Evolutionary conservation across 2,888 invertebrate genomes (phyloP).

Genomic region (Isoperla grammatica): DNA sequence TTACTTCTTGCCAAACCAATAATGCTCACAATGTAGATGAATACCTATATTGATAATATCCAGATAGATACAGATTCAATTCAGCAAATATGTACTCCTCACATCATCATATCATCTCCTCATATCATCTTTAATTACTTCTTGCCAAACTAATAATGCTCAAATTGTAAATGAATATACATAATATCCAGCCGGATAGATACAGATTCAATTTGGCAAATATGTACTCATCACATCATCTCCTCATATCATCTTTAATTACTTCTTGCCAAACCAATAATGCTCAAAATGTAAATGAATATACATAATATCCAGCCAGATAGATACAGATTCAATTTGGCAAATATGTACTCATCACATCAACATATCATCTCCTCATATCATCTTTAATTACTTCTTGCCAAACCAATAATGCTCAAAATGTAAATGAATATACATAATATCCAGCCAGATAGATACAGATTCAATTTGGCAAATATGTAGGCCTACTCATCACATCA

Average conservation of each 20-base stretch:
- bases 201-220: constrained; percentile 89
- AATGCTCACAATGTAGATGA: constrained; percentile 78
- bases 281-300: constrained; percentile 78
- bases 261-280: too few species aligned
- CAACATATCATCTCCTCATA: too few species aligned
- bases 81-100: constrained; percentile 95
- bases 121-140: too few species aligned
- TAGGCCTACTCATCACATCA: constrained; percentile 95
- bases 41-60: constrained; percentile 86
- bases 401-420: constrained; percentile 61
- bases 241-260: too few species aligned
- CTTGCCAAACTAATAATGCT: constrained; percentile 60
- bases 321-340: constrained; percentile 81
- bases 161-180: constrained; percentile 84
- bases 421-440: constrained; percentile 87
- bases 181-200: constrained; percentile 80
- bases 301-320: constrained; percentile 89
- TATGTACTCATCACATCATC: constrained; percentile 94
- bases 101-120: too few species aligned
- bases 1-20: too few species aligned
- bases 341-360: constrained; percentile 93
- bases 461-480: constrained; percentile 85
- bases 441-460: constrained; percentile 86
- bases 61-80: constrained; percentile 81
- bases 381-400: too few species aligned